A percentile compares a stretch with the other conserved stretches of the same genome.
Conservation (phyloP, 2,113 vertebrate species). For the Trichechus manatus region DNA sequence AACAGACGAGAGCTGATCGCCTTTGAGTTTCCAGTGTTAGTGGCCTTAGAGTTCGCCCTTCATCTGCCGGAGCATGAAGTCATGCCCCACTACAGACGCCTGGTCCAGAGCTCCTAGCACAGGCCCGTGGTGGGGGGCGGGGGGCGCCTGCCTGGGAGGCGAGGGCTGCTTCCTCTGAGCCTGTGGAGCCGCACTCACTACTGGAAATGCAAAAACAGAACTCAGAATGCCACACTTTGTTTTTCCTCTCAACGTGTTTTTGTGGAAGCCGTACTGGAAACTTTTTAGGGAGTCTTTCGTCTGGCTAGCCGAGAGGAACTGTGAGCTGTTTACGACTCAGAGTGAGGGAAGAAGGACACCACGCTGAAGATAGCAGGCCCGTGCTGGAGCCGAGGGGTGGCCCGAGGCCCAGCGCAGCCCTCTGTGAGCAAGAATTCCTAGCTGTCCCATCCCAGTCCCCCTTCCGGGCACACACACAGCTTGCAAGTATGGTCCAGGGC, state of each 20-base stretch:
- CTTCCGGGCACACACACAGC: constrained; percentile 60
- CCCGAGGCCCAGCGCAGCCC: not conserved
- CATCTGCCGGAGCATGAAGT: constrained; percentile 97
- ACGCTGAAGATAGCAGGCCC: not conserved
- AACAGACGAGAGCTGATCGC: constrained; percentile 98
- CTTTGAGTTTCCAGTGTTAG: constrained; percentile 98
- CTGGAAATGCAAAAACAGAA: constrained; percentile 83
- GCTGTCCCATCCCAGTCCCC: not conserved
- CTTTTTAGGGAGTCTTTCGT: not conserved
- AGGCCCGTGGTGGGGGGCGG: constrained; percentile 80
- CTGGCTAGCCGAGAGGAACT: constrained; percentile 61
- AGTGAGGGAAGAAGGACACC: constrained; percentile 60
- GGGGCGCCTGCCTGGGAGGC: constrained; percentile 73
- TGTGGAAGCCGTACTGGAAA: constrained; percentile 26
- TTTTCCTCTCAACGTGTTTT: constrained; percentile 36
- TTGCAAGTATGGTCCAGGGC: constrained; percentile 51
- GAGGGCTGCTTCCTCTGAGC: constrained; percentile 73
- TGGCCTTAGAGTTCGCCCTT: constrained; percentile 98
- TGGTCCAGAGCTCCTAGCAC: constrained; percentile 97
- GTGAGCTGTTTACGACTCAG: not conserved
- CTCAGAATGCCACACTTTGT: not conserved
- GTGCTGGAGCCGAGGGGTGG: no score
- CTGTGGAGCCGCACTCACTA: constrained; percentile 63
- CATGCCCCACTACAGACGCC: constrained; percentile 98
- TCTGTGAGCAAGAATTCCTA: not conserved